A percentile compares a stretch with the other conserved stretches of the same genome.
Conservation (phyloP, 2,888 invertebrate genomes). For the Anarsia innoxiella region DNA sequence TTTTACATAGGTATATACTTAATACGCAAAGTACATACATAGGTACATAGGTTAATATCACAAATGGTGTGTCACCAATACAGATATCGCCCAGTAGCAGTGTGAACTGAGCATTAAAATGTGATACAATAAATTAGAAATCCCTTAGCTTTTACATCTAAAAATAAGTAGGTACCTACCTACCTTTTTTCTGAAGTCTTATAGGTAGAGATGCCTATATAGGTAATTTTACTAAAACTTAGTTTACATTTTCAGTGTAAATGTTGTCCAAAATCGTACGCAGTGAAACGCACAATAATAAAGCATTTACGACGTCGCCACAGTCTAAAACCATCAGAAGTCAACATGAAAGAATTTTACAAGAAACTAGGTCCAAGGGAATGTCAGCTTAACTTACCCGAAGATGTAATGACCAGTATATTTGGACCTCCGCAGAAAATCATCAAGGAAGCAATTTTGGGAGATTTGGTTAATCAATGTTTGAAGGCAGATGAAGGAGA, state of each 20-base stretch:
- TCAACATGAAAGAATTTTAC: conserved; percentile 43
- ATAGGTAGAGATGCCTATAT: too few species aligned
- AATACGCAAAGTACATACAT: too few species aligned
- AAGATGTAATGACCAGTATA: conserved; percentile 48
- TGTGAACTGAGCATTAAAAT: too few species aligned
- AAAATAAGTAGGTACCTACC: too few species aligned
- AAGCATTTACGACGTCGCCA: conserved; percentile 66
- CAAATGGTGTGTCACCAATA: too few species aligned
- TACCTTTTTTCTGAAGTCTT: too few species aligned
- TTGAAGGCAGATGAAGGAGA: conserved; percentile 18
- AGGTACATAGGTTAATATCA: too few species aligned
- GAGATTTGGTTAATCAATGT: conserved; percentile 35
- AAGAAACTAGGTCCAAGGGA: conserved; percentile 53
- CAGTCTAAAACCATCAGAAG: conserved; percentile 34
- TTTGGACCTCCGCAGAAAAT: conserved; percentile 52
- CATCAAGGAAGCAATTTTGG: conserved; percentile 30
- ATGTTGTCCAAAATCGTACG: conserved; percentile 63
- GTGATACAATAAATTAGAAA: too few species aligned
- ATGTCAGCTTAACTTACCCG: conserved; percentile 51
- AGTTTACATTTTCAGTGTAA: conserved; percentile 62
- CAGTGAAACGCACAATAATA: conserved; percentile 58
- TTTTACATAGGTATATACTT: too few species aligned
- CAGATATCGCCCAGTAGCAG: too few species aligned
- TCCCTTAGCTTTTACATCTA: too few species aligned
- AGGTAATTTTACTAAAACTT: too few species aligned